These are phyloP conservation scores for Gobiocypris rarus DNA, from an alignment of 2,113 vertebrate species.

Conservation along the genomic window DNA sequence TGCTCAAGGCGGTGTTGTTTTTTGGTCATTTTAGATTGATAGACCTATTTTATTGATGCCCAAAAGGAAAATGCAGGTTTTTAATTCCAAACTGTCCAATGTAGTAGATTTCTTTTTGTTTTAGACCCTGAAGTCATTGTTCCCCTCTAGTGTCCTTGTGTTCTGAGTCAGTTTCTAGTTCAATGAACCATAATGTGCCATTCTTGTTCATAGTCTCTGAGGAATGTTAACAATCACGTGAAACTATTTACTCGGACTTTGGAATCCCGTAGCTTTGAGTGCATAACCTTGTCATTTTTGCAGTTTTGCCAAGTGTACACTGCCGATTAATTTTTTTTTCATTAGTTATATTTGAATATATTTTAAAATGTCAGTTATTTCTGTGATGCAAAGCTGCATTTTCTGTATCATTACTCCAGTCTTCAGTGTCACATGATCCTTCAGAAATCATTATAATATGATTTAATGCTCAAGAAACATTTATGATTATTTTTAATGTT, in stretches of 20 bases:
- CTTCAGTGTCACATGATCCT: too few relatives aligned
- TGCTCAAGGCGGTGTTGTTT: neutral
- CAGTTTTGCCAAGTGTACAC: neutral
- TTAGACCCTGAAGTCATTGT: neutral
- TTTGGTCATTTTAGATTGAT: neutral
- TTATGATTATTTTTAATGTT: too few relatives aligned
- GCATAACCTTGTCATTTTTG: neutral
- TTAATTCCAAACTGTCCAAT: too few relatives aligned
- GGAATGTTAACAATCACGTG: constrained; percentile 25
- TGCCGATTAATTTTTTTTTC: too few relatives aligned
- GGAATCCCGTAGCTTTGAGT: neutral
- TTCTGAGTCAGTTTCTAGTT: neutral
- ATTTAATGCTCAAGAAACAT: too few relatives aligned
- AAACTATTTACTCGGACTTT: constrained; percentile 26
- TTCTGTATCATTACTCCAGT: too few relatives aligned
- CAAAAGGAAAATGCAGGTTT: neutral
- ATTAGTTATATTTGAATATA: too few relatives aligned
- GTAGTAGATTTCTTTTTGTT: neutral
- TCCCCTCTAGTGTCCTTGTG: neutral
- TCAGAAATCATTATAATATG: too few relatives aligned
- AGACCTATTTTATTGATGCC: neutral
- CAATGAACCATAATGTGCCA: neutral
- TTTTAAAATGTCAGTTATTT: too few relatives aligned
- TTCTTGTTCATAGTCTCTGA: neutral
- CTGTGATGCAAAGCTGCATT: too few relatives aligned